Evolutionary conservation across 2,797 vertebrate species (phyloP).

Genomic region (Onychomys leucogaster): DNA sequence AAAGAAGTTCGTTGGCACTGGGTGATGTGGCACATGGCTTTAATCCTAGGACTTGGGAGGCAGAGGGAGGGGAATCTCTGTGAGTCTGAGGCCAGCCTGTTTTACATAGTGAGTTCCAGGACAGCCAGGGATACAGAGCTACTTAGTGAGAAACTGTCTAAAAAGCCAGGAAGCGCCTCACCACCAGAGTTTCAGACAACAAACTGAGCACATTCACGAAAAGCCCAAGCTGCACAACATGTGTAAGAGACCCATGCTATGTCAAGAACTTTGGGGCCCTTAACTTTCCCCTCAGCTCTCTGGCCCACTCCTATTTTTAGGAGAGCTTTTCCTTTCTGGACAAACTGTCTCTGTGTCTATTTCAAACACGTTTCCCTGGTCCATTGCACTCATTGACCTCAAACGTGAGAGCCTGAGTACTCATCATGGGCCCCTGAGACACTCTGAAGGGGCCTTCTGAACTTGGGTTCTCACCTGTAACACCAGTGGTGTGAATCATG

Average conservation of each 20-base stretch:
- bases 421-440: not conserved
- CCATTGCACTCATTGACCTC: too few species aligned
- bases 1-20: not conserved
- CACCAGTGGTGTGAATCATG: not conserved
- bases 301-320: not conserved
- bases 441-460: not conserved
- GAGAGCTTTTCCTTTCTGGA: not conserved
- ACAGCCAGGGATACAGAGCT: not conserved
- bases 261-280: not conserved
- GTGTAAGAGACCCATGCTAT: not conserved
- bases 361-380: not conserved
- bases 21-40: not conserved
- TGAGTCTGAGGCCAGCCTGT: not conserved
- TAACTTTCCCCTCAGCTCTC: not conserved
- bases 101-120: not conserved
- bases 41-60: not conserved
- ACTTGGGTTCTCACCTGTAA: not conserved
- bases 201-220: not conserved
- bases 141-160: too few species aligned
- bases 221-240: not conserved
- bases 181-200: too few species aligned
- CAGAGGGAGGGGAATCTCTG: not conserved
- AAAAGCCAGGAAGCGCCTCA: not conserved
- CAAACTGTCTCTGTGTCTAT: not conserved
- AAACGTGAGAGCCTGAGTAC: not conserved